Evolutionary conservation across 2,113 vertebrate genomes (phyloP).

Genomic region (Campylorhamphus procurvoides): DNA sequence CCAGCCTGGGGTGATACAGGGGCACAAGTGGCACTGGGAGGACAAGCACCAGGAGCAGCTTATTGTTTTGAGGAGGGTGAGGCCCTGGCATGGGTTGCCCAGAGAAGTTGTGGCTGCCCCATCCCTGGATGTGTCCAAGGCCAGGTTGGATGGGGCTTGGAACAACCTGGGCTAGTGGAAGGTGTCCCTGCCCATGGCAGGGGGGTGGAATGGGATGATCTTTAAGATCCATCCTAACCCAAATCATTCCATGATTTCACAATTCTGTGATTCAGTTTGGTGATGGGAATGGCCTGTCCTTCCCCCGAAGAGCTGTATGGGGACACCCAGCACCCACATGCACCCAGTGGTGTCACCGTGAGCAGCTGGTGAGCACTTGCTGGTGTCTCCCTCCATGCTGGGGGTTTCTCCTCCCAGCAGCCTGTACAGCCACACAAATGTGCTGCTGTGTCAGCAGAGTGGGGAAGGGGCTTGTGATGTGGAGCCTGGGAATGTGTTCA

Average conservation of each 20-base stretch:
- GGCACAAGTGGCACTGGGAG: not conserved
- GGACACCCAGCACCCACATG: not conserved
- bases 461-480: rapidly evolving
- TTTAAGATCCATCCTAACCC: not conserved
- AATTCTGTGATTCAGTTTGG: not conserved
- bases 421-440: not conserved
- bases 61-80: not conserved
- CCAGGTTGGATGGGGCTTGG: not conserved
- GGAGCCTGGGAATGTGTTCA: rapidly evolving
- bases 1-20: not conserved
- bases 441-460: not conserved
- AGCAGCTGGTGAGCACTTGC: not conserved
- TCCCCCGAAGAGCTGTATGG: not conserved
- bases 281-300: not conserved
- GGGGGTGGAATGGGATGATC: not conserved
- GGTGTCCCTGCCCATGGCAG: not conserved
- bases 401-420: not conserved
- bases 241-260: not conserved
- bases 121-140: not conserved
- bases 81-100: not conserved
- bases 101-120: not conserved
- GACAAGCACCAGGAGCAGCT: not conserved
- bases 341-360: not conserved
- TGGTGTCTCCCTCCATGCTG: rapidly evolving
- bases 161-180: not conserved